A percentile compares a stretch with the other conserved stretches of the same genome.
phyloP scores from a whole-genome alignment of 2,113 vertebrate species.

The Australoheros scitulus region DNA sequence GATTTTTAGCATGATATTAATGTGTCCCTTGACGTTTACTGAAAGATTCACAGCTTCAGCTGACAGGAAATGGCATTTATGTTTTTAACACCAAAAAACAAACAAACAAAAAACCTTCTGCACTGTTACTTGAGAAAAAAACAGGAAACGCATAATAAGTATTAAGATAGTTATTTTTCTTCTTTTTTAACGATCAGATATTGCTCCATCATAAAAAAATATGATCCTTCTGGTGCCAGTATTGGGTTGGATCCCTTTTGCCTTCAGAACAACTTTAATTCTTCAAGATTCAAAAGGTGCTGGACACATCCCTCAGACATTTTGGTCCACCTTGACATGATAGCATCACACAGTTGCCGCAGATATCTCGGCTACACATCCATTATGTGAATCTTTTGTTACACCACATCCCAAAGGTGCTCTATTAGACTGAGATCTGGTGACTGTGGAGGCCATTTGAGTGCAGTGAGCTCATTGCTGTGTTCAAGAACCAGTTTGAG shows the following conservation, averaged over 20 bases:
- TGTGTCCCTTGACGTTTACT: background rate
- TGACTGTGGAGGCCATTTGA: background rate
- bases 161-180: background rate
- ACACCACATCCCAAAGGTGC: background rate
- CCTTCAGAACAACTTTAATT: background rate
- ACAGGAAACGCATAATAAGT: no score
- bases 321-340: background rate
- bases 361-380: background rate
- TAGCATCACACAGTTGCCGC: background rate
- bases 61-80: background rate
- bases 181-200: background rate
- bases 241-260: background rate
- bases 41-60: background rate
- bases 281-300: background rate
- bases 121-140: no score
- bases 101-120: no score
- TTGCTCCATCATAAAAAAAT: background rate
- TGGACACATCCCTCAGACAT: background rate
- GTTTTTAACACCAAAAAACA: background rate
- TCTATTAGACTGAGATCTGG: background rate
- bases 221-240: background rate
- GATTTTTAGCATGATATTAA: no score
- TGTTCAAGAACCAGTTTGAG: background rate
- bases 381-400: background rate
- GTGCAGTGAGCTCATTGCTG: background rate